Percentiles rank a stretch among this genome's conserved stretches.
phyloP scores from a whole-genome alignment of 1,140 invertebrate species.

The Micrasema minimum region DNA sequence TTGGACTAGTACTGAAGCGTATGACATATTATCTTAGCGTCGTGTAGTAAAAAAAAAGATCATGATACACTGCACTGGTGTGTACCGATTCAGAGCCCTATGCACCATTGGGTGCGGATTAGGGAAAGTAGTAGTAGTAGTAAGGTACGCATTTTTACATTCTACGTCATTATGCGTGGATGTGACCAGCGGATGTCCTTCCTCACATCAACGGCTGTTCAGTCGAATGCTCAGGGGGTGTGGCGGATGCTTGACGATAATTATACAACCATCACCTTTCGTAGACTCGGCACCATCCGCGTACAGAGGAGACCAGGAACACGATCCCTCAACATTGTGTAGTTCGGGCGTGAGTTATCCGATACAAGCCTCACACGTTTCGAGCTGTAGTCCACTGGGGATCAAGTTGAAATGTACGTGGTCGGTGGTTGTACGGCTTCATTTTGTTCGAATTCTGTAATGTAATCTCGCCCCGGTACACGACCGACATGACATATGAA shows the following conservation, averaged over 20 bases:
- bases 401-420: slow-evolving; percentile 20
- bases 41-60: too few relatives aligned
- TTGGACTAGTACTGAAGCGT: too few relatives aligned
- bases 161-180: too few relatives aligned
- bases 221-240: not conserved
- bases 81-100: too few relatives aligned
- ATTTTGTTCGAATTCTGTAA: not conserved
- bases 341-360: slow-evolving; percentile 1
- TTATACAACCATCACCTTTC: not conserved
- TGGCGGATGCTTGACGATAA: not conserved
- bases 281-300: not conserved
- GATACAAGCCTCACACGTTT: not conserved
- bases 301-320: not conserved
- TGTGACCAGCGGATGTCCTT: slow-evolving; percentile 13
- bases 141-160: too few relatives aligned
- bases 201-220: slow-evolving; percentile 5
- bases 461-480: too few relatives aligned
- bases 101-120: too few relatives aligned
- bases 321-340: not conserved
- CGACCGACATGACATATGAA: too few relatives aligned
- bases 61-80: too few relatives aligned
- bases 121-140: too few relatives aligned
- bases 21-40: too few relatives aligned
- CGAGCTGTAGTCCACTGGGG: slow-evolving; percentile 7
- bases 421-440: slow-evolving; percentile 1